Percentiles rank a stretch among this genome's conserved stretches.
phyloP scores from a whole-genome alignment of 2,888 invertebrate genomes.

The Epistrophella euchroma region DNA sequence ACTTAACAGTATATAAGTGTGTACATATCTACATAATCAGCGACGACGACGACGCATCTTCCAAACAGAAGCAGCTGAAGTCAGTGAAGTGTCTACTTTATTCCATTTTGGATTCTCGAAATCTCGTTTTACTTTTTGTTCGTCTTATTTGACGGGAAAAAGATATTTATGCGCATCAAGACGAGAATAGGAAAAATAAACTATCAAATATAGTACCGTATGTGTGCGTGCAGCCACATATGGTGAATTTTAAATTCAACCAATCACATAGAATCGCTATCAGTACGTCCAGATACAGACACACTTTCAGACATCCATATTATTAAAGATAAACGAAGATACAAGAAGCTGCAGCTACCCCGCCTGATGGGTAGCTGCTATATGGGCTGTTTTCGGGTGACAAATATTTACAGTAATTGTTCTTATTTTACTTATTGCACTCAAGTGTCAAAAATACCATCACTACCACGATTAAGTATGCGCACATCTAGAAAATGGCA shows the following conservation, averaged over 20 bases:
- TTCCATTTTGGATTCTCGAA: conserved; percentile 68
- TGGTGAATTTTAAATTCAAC: conserved; percentile 48
- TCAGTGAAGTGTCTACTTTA: conserved; percentile 70
- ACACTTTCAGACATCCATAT: neutral
- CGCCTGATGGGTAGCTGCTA: neutral
- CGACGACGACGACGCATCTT: conserved; percentile 40
- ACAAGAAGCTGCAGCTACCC: conserved; percentile 35
- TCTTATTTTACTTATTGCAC: conserved; percentile 39
- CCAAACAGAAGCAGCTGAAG: conserved; percentile 65
- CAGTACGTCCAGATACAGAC: conserved; percentile 50
- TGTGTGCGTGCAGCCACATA: conserved; percentile 60
- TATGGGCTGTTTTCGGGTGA: conserved; percentile 48
- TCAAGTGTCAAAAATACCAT: conserved; percentile 51
- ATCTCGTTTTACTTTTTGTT: conserved; percentile 41
- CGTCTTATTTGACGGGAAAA: conserved; percentile 49
- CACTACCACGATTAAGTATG: conserved; percentile 1
- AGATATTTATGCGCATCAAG: conserved; percentile 72
- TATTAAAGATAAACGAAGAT: conserved; percentile 5
- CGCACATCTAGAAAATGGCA: conserved; percentile 6
- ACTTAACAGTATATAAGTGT: neutral
- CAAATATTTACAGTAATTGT: conserved; percentile 55
- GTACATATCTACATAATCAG: neutral
- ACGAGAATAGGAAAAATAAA: conserved; percentile 71
- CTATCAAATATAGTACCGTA: conserved; percentile 40
- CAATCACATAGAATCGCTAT: conserved; percentile 35